Conservation (phyloP, 2,888 invertebrate genomes). For the Drosophila neonasuta region DNA sequence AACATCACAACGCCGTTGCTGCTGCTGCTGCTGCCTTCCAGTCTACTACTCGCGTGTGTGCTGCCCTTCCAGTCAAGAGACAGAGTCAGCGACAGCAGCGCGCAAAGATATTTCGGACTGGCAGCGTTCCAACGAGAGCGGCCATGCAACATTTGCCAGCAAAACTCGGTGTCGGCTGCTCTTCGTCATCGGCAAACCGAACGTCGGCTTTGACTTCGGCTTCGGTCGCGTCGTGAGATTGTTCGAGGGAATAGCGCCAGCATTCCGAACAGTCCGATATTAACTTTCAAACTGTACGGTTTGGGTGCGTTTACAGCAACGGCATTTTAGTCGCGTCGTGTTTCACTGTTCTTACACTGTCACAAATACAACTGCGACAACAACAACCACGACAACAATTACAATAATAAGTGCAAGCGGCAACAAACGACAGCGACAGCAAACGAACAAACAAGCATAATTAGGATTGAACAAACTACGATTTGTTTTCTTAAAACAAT, state of each 20-base stretch:
- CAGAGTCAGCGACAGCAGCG: slow-evolving; percentile 12
- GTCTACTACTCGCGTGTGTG: slow-evolving; percentile 2
- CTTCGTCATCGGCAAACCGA: slow-evolving; percentile 10
- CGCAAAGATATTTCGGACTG: slow-evolving; percentile 50
- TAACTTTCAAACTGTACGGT: slow-evolving; percentile 82
- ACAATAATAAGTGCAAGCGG: slow-evolving; percentile 27
- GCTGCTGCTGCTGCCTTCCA: slow-evolving; percentile 19
- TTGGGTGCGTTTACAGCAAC: slow-evolving; percentile 66
- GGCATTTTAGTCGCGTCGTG: slow-evolving; percentile 65
- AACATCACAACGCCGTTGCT: slow-evolving; percentile 10
- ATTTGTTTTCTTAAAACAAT: slow-evolving; percentile 51
- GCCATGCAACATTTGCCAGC: slow-evolving; percentile 43
- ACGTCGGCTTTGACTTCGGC: slow-evolving; percentile 25
- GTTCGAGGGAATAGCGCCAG: slow-evolving; percentile 50
- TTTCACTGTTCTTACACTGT: slow-evolving; percentile 50
- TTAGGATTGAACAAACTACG: slow-evolving; percentile 13
- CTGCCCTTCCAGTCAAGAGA: background rate
- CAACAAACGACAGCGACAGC: slow-evolving; percentile 30
- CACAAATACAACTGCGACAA: slow-evolving; percentile 31
- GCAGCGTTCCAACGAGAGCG: slow-evolving; percentile 58
- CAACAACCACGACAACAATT: slow-evolving; percentile 20
- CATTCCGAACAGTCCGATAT: slow-evolving; percentile 80
- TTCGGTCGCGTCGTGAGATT: slow-evolving; percentile 37
- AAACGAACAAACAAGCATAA: slow-evolving; percentile 26
- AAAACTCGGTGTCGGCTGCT: slow-evolving; percentile 23